These are phyloP conservation scores for Andinoacara biseriatus DNA, from an alignment of 2,113 vertebrate species.

Conservation along the genomic window DNA sequence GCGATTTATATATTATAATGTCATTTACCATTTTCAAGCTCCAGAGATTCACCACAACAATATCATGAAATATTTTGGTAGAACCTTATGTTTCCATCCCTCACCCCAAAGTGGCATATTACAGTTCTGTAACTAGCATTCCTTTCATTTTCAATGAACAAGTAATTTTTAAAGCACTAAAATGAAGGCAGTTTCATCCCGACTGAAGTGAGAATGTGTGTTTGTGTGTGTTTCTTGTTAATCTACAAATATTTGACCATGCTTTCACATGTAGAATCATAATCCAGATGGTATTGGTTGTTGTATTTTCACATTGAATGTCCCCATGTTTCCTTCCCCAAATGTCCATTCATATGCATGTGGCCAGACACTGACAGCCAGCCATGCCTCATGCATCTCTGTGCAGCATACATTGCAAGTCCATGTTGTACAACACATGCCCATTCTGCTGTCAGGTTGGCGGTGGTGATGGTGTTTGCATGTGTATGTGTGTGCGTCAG, in stretches of 20 bases:
- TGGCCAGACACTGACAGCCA: constrained; percentile 53
- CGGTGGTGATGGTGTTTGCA: constrained; percentile 12
- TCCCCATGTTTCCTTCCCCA: constrained; percentile 28
- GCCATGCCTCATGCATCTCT: constrained; percentile 44
- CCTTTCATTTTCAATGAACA: background rate
- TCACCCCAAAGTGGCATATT: too few species aligned
- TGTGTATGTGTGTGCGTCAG: constrained; percentile 66
- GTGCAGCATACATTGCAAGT: constrained; percentile 64
- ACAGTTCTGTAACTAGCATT: background rate
- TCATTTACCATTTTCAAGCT: too few species aligned
- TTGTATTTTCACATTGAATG: constrained; percentile 44
- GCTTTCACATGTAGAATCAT: constrained; percentile 47
- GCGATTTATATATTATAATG: too few species aligned
- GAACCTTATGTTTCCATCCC: too few species aligned
- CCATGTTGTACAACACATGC: constrained; percentile 80
- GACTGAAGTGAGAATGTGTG: background rate
- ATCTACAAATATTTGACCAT: constrained; percentile 67
- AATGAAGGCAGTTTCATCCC: background rate
- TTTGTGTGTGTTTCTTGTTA: constrained; percentile 48
- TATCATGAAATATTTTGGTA: too few species aligned
- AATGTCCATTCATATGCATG: constrained; percentile 78
- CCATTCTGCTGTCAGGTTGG: constrained; percentile 58
- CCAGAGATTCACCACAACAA: too few species aligned
- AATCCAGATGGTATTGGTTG: constrained; percentile 67
- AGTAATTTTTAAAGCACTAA: background rate